phyloP scores from a whole-genome alignment of 2,888 invertebrate species.

The Muschampia plurimacula region DNA sequence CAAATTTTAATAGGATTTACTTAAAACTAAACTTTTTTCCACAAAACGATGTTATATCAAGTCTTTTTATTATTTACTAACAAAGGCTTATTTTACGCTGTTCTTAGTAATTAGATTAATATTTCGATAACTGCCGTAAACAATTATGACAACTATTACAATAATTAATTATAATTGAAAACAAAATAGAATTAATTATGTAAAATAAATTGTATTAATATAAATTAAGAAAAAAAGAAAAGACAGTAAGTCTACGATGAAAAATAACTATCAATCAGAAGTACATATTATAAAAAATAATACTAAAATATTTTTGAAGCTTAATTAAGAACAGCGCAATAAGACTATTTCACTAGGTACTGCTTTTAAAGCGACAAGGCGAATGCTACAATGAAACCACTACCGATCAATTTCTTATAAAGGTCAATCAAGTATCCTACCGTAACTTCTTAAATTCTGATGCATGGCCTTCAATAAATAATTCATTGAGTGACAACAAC shows the following conservation, averaged over 20 bases:
- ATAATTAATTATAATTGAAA: not conserved
- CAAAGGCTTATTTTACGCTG: conserved; percentile 24
- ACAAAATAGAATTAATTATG: not conserved
- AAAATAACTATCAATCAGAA: not conserved
- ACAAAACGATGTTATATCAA: conserved; percentile 28
- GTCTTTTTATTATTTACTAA: conserved; percentile 6
- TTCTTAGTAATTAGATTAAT: conserved; percentile 15
- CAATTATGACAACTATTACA: too few relatives aligned
- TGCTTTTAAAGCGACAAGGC: conserved; percentile 29
- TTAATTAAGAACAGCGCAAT: conserved; percentile 34
- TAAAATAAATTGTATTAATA: not conserved
- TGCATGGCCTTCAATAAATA: not conserved
- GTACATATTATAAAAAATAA: not conserved
- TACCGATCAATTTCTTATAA: not conserved
- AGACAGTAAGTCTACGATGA: not conserved
- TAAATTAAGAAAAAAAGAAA: not conserved
- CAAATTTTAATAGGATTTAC: conserved; percentile 45
- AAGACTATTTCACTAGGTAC: conserved; percentile 14
- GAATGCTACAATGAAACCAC: conserved; percentile 1
- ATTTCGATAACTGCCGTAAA: not conserved
- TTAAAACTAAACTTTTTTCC: not conserved
- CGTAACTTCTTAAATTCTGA: not conserved
- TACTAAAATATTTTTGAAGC: not conserved
- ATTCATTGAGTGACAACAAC: not conserved
- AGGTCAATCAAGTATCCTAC: not conserved